These are phyloP conservation scores for Xylota segnis DNA, from an alignment of 2,888 invertebrate genomes.

Conservation along the genomic window DNA sequence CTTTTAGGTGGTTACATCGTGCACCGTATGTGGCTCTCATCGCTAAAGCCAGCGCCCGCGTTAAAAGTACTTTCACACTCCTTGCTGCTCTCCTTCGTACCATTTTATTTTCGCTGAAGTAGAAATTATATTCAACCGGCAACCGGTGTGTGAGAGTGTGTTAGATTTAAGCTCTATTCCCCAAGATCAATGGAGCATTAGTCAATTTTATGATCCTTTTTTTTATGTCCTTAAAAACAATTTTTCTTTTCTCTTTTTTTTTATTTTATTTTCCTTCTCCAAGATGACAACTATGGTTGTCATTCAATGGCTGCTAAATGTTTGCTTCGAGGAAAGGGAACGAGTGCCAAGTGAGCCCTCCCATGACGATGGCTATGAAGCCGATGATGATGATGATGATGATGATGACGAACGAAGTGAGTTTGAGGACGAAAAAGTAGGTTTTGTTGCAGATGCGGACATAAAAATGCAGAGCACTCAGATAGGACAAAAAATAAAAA, in stretches of 20 bases:
- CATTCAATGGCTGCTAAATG: conserved; percentile 30
- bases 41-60: conserved; percentile 18
- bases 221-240: conserved; percentile 10
- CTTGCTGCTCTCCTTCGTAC: neutral
- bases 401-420: conserved; percentile 13
- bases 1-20: neutral
- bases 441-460: conserved; percentile 23
- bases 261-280: neutral
- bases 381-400: conserved; percentile 13
- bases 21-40: neutral
- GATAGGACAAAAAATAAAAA: neutral
- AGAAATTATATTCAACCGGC: conserved; percentile 37
- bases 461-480: conserved; percentile 23
- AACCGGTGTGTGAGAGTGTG: conserved; percentile 3
- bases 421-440: conserved; percentile 1
- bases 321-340: neutral
- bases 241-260: conserved; percentile 7
- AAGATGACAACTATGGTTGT: conserved; percentile 25
- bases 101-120: conserved; percentile 22
- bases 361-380: conserved; percentile 10
- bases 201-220: conserved; percentile 56
- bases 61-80: conserved; percentile 28
- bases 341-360: neutral
- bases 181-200: conserved; percentile 59
- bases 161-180: conserved; percentile 48